Percentiles rank a stretch among this genome's conserved stretches.
Conservation (phyloP, 2,888 invertebrate genomes). For the Melinaea menophilus region DNA sequence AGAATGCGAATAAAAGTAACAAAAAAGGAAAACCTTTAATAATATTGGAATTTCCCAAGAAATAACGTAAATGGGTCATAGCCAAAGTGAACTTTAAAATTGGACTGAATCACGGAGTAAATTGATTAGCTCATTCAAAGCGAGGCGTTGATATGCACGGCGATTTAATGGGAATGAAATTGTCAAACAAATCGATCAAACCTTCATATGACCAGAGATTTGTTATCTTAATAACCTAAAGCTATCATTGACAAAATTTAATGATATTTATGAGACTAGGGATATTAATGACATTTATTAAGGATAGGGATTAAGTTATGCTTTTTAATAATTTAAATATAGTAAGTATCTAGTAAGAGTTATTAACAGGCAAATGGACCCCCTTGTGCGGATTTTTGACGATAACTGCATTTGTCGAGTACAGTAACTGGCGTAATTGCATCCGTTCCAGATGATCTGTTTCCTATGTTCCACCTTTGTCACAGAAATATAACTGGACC, state of each 20-base stretch:
- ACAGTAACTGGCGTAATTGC: constrained; percentile 50
- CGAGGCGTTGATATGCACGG: constrained; percentile 27
- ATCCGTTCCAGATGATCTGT: constrained; percentile 54
- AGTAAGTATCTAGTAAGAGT: neutral
- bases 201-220: constrained; percentile 16
- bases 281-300: too few relatives aligned
- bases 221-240: neutral
- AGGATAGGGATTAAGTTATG: too few relatives aligned
- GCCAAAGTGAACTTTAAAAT: too few relatives aligned
- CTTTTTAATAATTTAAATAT: neutral
- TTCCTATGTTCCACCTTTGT: constrained; percentile 40
- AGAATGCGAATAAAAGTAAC: constrained; percentile 3
- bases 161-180: constrained; percentile 32
- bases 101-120: too few relatives aligned
- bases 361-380: constrained; percentile 32
- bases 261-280: too few relatives aligned
- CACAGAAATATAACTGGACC: constrained; percentile 19
- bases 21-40: constrained; percentile 10
- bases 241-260: too few relatives aligned
- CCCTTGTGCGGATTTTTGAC: constrained; percentile 35
- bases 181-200: constrained; percentile 25
- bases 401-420: constrained; percentile 39
- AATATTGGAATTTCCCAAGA: constrained; percentile 15
- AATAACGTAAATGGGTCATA: too few relatives aligned
- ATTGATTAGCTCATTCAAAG: constrained; percentile 32